These are phyloP conservation scores for Otus sunia DNA, from an alignment of 2,113 vertebrate genomes.

Conservation along the genomic window DNA sequence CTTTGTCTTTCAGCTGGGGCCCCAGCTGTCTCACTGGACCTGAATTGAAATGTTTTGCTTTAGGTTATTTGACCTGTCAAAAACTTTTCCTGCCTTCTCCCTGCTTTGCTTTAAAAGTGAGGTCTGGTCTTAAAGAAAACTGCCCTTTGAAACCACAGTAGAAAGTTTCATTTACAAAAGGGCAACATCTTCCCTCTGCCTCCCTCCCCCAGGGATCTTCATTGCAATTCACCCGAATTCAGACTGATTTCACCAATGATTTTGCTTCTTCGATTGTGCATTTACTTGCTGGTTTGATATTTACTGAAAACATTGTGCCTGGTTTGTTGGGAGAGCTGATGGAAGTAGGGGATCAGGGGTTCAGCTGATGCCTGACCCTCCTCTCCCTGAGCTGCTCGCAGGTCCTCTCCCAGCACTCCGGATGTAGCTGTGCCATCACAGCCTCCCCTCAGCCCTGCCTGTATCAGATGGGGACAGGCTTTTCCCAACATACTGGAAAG, in stretches of 20 bases:
- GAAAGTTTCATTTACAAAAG: not conserved
- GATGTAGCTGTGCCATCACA: fast-evolving
- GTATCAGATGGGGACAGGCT: not conserved
- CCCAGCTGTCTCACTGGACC: not conserved
- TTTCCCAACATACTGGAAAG: not conserved
- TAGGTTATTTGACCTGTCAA: not conserved
- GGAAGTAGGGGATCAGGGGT: not conserved
- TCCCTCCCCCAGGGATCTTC: not conserved
- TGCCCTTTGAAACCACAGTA: not conserved
- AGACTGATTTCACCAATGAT: not conserved
- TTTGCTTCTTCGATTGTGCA: not conserved
- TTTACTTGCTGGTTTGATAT: not conserved
- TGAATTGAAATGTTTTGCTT: not conserved
- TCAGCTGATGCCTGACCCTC: not conserved
- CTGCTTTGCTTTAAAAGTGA: not conserved
- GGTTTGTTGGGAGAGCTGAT: not conserved
- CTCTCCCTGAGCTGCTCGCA: not conserved
- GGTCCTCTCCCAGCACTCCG: not conserved
- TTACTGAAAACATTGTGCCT: not conserved
- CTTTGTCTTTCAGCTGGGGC: not conserved
- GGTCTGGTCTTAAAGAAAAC: not conserved
- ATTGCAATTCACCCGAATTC: not conserved
- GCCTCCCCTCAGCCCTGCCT: not conserved
- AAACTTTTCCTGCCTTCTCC: not conserved
- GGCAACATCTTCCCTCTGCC: not conserved